Evolutionary conservation across 2,888 invertebrate species (phyloP).

Genomic region (Thymelicus lineola): DNA sequence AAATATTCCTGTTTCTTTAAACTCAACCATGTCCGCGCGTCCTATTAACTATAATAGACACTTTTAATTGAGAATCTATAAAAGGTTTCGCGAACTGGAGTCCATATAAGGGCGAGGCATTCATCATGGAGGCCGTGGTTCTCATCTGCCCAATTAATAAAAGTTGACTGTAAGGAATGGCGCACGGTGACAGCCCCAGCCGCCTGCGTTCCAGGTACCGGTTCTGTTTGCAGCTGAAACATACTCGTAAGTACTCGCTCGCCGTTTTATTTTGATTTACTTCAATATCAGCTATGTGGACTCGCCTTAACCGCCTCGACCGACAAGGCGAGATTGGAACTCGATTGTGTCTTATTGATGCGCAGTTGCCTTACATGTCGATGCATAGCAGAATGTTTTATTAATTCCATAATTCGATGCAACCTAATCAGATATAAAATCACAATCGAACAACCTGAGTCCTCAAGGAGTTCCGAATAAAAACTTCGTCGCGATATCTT

Average conservation of each 20-base stretch:
- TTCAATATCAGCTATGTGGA: conserved; percentile 61
- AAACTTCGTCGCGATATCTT: conserved; percentile 30
- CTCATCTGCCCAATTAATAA: conserved; percentile 86
- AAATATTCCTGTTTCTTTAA: conserved; percentile 82
- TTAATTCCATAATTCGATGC: conserved; percentile 22
- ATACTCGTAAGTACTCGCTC: conserved; percentile 60
- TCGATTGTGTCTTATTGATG: conserved; percentile 34
- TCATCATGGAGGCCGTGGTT: conserved; percentile 80
- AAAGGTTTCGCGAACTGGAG: conserved; percentile 82
- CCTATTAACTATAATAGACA: conserved; percentile 84
- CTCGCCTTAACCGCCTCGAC: conserved; percentile 28
- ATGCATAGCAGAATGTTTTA: conserved; percentile 5
- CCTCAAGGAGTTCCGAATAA: background rate
- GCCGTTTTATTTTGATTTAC: conserved; percentile 83
- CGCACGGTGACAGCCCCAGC: conserved; percentile 67
- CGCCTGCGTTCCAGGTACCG: conserved; percentile 67
- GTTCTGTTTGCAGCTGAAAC: conserved; percentile 79
- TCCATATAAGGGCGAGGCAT: conserved; percentile 79
- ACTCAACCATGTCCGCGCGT: conserved; percentile 70
- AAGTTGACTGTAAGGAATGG: conserved; percentile 82
- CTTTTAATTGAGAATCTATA: conserved; percentile 85
- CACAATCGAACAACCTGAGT: conserved; percentile 1
- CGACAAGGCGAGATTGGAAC: conserved; percentile 32
- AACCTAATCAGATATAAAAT: conserved; percentile 7
- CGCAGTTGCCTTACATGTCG: conserved; percentile 25